phyloP scores from a whole-genome alignment of 2,113 vertebrate genomes.

The Antechinus flavipes region DNA sequence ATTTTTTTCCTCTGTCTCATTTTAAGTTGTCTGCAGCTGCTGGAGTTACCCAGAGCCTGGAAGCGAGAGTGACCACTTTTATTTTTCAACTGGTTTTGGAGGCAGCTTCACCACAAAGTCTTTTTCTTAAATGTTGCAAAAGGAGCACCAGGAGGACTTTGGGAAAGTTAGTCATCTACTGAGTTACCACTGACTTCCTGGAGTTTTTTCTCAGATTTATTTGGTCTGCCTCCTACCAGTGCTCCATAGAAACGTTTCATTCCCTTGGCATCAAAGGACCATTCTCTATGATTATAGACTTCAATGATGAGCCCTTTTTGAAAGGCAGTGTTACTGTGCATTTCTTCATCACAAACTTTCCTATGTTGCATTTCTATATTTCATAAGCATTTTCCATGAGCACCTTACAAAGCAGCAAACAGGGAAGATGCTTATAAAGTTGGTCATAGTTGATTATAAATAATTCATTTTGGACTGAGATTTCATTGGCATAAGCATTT shows the following conservation, averaged over 20 bases:
- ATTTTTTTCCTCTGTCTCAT: constrained; percentile 36
- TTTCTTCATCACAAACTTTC: constrained; percentile 1
- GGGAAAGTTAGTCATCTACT: constrained; percentile 71
- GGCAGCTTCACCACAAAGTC: constrained; percentile 65
- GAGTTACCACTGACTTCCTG: constrained; percentile 51
- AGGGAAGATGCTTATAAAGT: neutral
- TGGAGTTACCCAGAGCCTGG: constrained; percentile 67
- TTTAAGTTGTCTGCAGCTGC: constrained; percentile 73
- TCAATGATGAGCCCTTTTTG: neutral
- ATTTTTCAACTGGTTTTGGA: constrained; percentile 74
- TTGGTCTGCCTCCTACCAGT: neutral
- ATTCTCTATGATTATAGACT: neutral
- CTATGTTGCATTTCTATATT: constrained; percentile 14
- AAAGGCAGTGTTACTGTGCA: neutral
- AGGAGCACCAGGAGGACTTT: constrained; percentile 57
- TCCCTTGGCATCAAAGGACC: neutral
- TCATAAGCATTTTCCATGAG: neutral
- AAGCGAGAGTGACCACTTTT: constrained; percentile 70
- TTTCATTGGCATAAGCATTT: neutral
- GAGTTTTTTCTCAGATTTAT: constrained; percentile 18
- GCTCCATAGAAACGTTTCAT: constrained; percentile 13
- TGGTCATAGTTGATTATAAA: neutral
- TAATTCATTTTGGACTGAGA: neutral
- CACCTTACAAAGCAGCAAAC: constrained; percentile 21
- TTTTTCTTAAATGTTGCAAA: constrained; percentile 55